Conservation (phyloP, 2,113 vertebrate species). For the Chaetodon auriga region DNA sequence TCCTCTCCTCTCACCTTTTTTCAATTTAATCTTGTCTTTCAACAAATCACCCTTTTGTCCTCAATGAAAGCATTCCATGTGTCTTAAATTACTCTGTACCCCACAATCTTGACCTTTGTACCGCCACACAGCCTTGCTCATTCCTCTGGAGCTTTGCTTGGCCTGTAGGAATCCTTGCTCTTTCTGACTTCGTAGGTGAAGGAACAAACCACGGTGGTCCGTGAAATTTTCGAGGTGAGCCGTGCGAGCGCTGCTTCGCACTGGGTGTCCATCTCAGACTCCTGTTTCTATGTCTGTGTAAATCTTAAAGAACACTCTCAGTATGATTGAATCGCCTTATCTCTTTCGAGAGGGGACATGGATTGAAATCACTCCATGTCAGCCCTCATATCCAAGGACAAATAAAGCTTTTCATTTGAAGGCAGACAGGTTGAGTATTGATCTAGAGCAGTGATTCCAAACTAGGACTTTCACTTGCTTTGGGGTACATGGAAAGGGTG, state of each 20-base stretch:
- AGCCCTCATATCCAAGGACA: not conserved
- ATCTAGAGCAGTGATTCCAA: constrained; percentile 11
- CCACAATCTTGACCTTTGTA: constrained; percentile 49
- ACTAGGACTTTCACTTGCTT: not conserved
- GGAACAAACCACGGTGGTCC: constrained; percentile 52
- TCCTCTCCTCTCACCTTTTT: constrained; percentile 47
- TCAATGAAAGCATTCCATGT: constrained; percentile 58
- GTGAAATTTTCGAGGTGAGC: constrained; percentile 38
- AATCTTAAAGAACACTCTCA: not conserved
- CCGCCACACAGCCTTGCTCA: constrained; percentile 23
- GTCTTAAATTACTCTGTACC: constrained; percentile 65
- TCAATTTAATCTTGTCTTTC: constrained; percentile 67
- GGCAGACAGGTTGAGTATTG: constrained; percentile 12
- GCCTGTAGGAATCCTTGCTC: constrained; percentile 39
- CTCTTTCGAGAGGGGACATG: not conserved
- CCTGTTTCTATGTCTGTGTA: constrained; percentile 1
- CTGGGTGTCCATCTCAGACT: constrained; percentile 34
- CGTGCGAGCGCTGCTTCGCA: constrained; percentile 12
- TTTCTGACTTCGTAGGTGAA: constrained; percentile 27
- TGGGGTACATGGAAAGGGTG: not conserved
- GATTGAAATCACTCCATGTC: constrained; percentile 20
- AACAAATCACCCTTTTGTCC: constrained; percentile 65
- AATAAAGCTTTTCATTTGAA: constrained; percentile 4
- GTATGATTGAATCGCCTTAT: constrained; percentile 8
- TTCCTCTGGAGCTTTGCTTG: constrained; percentile 38